Evolutionary conservation across 2,888 invertebrate genomes (phyloP).

Genomic region (Meiosimyza platycephala): DNA sequence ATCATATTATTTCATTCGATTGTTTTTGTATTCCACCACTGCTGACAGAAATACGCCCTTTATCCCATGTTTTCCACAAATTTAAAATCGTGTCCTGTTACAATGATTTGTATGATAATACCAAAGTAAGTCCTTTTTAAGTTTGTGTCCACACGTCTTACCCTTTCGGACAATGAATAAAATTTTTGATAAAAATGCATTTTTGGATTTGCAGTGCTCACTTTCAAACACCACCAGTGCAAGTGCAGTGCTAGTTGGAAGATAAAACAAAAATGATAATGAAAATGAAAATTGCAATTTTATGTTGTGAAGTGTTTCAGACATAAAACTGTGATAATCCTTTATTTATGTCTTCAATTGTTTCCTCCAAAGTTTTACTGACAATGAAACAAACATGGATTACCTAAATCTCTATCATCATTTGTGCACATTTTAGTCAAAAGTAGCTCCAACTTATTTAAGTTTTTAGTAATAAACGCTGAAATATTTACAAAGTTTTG

Average conservation of each 20-base stretch:
- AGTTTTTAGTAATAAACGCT: constrained; percentile 4
- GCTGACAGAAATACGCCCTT: constrained; percentile 15
- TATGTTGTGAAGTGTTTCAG: constrained; percentile 1
- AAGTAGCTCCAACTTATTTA: too few species aligned
- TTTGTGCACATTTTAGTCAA: not conserved
- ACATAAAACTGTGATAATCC: constrained; percentile 12
- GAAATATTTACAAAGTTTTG: constrained; percentile 5
- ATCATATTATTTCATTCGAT: not conserved
- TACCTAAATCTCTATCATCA: not conserved
- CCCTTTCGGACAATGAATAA: constrained; percentile 9
- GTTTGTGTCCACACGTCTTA: not conserved
- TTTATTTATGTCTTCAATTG: constrained; percentile 19
- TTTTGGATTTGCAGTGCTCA: constrained; percentile 25
- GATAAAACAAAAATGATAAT: not conserved
- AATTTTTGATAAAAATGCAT: constrained; percentile 22
- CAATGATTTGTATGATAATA: not conserved
- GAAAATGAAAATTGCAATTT: constrained; percentile 1
- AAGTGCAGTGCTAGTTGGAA: too few species aligned
- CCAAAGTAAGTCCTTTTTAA: too few species aligned
- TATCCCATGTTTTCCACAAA: constrained; percentile 16
- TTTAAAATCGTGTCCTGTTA: constrained; percentile 3
- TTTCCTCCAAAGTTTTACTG: not conserved
- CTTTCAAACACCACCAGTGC: not conserved
- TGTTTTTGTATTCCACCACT: not conserved
- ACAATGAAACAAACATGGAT: not conserved